Percentiles rank a stretch among this genome's conserved stretches.
phyloP scores from a whole-genome alignment of 2,888 invertebrate species.

The Nipponacmea schrenckii region DNA sequence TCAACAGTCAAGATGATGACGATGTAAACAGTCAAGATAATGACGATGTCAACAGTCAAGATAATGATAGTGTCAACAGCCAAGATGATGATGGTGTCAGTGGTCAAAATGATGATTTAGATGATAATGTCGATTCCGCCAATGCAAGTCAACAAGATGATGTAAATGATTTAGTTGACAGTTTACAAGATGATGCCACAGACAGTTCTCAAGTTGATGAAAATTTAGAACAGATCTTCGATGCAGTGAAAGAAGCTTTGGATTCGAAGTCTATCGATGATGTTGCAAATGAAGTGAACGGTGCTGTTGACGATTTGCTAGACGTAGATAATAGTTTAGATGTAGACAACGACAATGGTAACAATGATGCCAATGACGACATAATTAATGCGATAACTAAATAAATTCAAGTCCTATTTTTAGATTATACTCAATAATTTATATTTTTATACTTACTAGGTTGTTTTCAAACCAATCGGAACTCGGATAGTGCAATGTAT shows the following conservation, averaged over 20 bases:
- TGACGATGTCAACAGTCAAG: neutral
- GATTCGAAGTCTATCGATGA: neutral
- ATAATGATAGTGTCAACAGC: neutral
- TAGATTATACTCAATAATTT: too few relatives aligned
- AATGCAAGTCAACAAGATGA: conserved; percentile 1
- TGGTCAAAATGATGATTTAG: neutral
- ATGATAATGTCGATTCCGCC: neutral
- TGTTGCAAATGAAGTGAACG: neutral
- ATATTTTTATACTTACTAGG: too few relatives aligned
- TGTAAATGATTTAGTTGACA: conserved; percentile 10
- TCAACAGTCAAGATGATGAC: neutral
- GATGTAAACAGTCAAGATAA: neutral
- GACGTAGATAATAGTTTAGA: neutral
- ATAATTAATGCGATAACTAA: too few relatives aligned
- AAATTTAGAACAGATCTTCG: neutral
- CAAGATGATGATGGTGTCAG: neutral
- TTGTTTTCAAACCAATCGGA: too few relatives aligned
- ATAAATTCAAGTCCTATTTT: too few relatives aligned
- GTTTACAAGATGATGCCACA: neutral
- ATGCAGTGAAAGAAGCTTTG: conserved; percentile 1
- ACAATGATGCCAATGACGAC: neutral
- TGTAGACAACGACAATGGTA: neutral
- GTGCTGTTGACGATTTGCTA: neutral
- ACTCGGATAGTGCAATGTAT: too few relatives aligned
- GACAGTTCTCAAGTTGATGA: neutral